These are phyloP conservation scores for Meta bourneti DNA, from an alignment of 2,888 invertebrate species.

Conservation along the genomic window DNA sequence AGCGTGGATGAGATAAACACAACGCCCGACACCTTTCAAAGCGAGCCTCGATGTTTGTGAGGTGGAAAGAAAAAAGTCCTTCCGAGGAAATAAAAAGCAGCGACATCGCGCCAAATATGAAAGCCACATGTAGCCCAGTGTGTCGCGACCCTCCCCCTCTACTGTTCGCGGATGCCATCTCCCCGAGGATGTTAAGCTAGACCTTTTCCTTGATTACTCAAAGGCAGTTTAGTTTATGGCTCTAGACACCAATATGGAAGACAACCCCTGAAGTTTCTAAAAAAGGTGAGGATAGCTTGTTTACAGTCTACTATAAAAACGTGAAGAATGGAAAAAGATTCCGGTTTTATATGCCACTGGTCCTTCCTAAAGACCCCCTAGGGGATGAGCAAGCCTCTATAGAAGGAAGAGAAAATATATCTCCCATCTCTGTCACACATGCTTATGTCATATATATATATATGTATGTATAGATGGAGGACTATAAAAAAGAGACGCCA, in stretches of 20 bases:
- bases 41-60: background rate
- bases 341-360: slow-evolving; percentile 66
- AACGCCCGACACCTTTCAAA: background rate
- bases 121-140: slow-evolving; percentile 1
- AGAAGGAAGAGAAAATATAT: slow-evolving; percentile 44
- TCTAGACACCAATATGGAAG: slow-evolving; percentile 67
- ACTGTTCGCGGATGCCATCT: background rate
- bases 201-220: slow-evolving; percentile 72
- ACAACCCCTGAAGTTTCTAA: slow-evolving; percentile 65
- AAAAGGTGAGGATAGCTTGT: slow-evolving; percentile 74
- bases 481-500: too few relatives aligned
- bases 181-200: slow-evolving; percentile 68
- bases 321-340: slow-evolving; percentile 72
- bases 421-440: slow-evolving; percentile 50
- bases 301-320: slow-evolving; percentile 74
- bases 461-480: background rate
- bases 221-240: slow-evolving; percentile 75
- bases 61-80: background rate
- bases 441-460: slow-evolving; percentile 7
- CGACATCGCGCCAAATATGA: slow-evolving; percentile 66
- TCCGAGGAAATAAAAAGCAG: background rate
- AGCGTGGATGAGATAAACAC: background rate
- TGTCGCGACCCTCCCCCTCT: slow-evolving; percentile 37
- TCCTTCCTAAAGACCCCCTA: slow-evolving; percentile 64
- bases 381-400: slow-evolving; percentile 61